These are phyloP conservation scores for Lasioglossum oenotherae DNA, from an alignment of 2,888 invertebrate genomes.

Conservation along the genomic window DNA sequence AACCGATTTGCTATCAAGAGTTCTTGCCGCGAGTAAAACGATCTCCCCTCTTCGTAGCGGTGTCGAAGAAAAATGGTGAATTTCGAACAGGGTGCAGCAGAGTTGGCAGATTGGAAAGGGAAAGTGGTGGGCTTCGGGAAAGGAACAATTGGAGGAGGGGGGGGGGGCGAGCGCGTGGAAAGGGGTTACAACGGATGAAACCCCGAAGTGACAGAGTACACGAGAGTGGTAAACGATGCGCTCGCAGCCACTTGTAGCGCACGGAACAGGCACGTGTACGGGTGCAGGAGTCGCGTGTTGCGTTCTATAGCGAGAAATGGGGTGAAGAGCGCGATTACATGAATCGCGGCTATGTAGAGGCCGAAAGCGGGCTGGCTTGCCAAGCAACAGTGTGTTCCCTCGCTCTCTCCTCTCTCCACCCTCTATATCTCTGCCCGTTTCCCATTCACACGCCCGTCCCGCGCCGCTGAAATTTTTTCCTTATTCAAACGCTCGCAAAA, in stretches of 20 bases:
- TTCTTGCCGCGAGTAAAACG: too few relatives aligned
- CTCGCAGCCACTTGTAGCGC: conserved; percentile 62
- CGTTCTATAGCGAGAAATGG: conserved; percentile 58
- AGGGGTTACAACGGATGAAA: conserved; percentile 38
- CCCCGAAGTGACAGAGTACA: conserved; percentile 29
- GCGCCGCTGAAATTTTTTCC: conserved; percentile 28
- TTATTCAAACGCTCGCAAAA: conserved; percentile 9
- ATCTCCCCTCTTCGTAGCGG: too few relatives aligned
- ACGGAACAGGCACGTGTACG: conserved; percentile 32
- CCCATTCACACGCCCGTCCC: conserved; percentile 6
- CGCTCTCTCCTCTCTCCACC: conserved; percentile 18
- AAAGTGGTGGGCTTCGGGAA: background rate
- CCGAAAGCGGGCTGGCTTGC: conserved; percentile 64
- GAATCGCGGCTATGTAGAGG: conserved; percentile 65
- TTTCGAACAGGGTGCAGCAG: background rate
- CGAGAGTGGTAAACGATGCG: conserved; percentile 47
- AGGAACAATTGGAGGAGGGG: background rate
- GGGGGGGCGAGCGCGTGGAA: background rate
- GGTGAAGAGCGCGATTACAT: conserved; percentile 72
- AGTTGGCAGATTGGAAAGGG: background rate
- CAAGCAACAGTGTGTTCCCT: conserved; percentile 61
- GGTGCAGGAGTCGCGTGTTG: conserved; percentile 53
- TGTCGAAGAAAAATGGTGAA: too few relatives aligned
- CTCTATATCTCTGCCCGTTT: background rate
- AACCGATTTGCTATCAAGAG: background rate